Conservation (phyloP, 2,113 vertebrate genomes). For the Gymnorhina tibicen region DNA sequence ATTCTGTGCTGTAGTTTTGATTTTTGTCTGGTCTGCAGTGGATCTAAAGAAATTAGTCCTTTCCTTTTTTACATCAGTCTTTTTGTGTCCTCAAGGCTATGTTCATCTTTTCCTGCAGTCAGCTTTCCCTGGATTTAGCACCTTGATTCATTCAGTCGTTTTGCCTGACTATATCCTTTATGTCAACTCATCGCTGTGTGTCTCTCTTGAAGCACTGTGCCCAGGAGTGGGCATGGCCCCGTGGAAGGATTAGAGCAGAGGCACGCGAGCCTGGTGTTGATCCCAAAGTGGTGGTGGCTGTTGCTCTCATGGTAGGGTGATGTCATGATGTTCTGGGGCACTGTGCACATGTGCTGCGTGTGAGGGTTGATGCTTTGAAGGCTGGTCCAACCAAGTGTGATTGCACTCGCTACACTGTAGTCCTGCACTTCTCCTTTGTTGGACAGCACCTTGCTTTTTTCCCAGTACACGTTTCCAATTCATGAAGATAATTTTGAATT, state of each 20-base stretch:
- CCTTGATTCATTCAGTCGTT: neutral
- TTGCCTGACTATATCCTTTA: neutral
- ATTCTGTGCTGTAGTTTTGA: neutral
- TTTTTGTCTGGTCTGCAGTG: neutral
- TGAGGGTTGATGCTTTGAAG: neutral
- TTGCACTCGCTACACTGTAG: neutral
- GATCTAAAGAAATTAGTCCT: neutral
- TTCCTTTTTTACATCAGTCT: neutral
- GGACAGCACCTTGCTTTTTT: neutral
- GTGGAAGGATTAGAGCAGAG: neutral
- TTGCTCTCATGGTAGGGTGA: neutral
- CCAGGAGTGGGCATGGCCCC: neutral
- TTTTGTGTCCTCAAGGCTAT: neutral
- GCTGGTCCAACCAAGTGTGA: fast-evolving
- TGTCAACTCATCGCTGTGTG: neutral
- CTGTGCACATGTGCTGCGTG: fast-evolving
- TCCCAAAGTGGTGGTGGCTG: neutral
- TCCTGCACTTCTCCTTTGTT: neutral
- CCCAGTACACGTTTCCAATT: neutral
- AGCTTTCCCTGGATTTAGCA: neutral
- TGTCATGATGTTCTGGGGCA: neutral
- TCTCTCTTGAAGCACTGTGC: neutral
- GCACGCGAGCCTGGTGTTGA: fast-evolving
- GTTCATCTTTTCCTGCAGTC: neutral
- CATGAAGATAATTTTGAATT: neutral